phyloP scores from a whole-genome alignment of 1,140 invertebrate species.

The Probaryconus sp. region DNA sequence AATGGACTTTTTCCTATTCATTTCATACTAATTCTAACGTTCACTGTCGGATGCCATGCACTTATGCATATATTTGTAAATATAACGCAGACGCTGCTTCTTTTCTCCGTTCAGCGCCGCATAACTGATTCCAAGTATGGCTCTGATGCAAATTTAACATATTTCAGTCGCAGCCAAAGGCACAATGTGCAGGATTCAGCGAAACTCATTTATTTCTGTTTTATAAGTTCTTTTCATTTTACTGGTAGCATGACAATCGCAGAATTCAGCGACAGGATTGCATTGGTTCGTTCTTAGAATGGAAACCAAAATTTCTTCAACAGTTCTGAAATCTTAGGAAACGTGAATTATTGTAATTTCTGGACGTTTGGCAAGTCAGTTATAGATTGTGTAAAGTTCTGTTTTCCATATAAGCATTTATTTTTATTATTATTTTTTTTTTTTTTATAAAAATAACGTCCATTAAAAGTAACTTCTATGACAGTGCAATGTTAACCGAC shows the following conservation, averaged over 20 bases:
- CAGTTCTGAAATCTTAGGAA: too few species aligned
- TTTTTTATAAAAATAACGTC: too few species aligned
- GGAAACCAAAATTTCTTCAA: too few species aligned
- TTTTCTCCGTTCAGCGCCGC: background rate
- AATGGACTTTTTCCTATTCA: background rate
- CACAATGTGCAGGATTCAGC: background rate
- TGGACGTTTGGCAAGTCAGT: too few species aligned
- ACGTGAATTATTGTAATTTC: too few species aligned
- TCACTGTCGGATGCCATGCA: background rate
- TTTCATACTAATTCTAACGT: background rate
- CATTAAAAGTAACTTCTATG: too few species aligned
- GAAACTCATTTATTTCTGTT: background rate
- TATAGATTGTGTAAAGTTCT: too few species aligned
- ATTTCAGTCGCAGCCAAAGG: slow-evolving; percentile 1
- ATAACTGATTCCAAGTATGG: background rate
- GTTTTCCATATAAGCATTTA: too few species aligned
- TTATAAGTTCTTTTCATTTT: background rate
- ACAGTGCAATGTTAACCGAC: too few species aligned
- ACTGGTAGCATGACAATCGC: slow-evolving; percentile 1
- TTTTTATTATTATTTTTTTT: too few species aligned
- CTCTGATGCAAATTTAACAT: slow-evolving; percentile 1
- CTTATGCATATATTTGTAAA: slow-evolving; percentile 1
- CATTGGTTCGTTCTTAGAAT: too few species aligned
- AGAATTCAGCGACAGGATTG: too few species aligned
- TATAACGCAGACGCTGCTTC: slow-evolving; percentile 1